A percentile compares a stretch with the other conserved stretches of the same genome.
These are phyloP conservation scores for Clarias laeviceps DNA, from an alignment of 2,797 vertebrate species.

Conservation along the genomic window DNA sequence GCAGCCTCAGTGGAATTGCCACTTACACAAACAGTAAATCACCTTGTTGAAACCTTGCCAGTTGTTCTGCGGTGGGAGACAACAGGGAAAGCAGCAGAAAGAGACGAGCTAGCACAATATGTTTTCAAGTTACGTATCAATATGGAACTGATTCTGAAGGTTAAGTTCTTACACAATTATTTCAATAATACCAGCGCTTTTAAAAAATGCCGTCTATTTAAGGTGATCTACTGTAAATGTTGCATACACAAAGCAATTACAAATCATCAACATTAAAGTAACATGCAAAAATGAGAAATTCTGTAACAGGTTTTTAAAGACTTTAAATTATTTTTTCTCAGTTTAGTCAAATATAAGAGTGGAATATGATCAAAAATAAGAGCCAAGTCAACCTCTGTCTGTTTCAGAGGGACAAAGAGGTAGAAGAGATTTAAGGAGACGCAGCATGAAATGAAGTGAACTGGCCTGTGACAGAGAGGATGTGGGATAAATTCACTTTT, in stretches of 20 bases:
- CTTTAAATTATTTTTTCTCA: neutral
- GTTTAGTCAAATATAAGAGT: conserved; percentile 10
- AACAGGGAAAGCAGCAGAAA: conserved; percentile 32
- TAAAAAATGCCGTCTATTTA: neutral
- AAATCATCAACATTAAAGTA: too few species aligned
- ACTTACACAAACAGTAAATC: conserved; percentile 59
- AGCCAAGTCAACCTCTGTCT: neutral
- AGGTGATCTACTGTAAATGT: neutral
- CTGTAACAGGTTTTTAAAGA: neutral
- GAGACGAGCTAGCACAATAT: conserved; percentile 14
- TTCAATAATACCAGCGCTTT: neutral
- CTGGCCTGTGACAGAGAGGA: conserved; percentile 22
- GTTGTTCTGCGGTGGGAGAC: conserved; percentile 46
- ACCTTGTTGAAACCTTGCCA: conserved; percentile 63
- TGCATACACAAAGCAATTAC: neutral
- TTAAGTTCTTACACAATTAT: neutral
- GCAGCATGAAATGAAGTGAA: conserved; percentile 45
- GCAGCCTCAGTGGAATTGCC: conserved; percentile 57
- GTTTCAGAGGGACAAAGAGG: conserved; percentile 22
- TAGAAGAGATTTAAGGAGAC: conserved; percentile 35
- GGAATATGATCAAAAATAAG: conserved; percentile 29
- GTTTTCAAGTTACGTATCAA: conserved; percentile 30
- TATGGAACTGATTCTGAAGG: neutral
- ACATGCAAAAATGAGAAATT: neutral
- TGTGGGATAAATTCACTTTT: conserved; percentile 28